Evolutionary conservation across 2,113 vertebrate species (phyloP).

Genomic region (Scomber colias): DNA sequence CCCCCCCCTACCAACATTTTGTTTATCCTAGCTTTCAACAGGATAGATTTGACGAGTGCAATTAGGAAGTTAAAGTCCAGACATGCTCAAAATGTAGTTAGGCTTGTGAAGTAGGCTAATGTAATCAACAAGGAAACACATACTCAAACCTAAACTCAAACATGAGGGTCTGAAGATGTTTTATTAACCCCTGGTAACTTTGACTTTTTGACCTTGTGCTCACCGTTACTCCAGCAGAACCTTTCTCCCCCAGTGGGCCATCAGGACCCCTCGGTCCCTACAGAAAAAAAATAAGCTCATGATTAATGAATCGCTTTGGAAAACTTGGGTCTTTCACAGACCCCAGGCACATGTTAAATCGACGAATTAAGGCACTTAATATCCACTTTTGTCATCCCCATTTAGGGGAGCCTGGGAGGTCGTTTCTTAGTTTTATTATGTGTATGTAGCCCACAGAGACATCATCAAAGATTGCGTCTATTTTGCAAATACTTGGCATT

Average conservation of each 20-base stretch:
- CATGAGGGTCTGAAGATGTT: neutral
- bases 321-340: slow-evolving; percentile 32
- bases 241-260: slow-evolving; percentile 89
- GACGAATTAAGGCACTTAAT: slow-evolving; percentile 36
- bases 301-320: slow-evolving; percentile 36
- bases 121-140: slow-evolving; percentile 1
- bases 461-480: slow-evolving; percentile 36
- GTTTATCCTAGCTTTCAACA: slow-evolving; percentile 23
- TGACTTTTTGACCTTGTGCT: slow-evolving; percentile 29
- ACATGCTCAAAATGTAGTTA: slow-evolving; percentile 12
- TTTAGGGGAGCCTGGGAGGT: slow-evolving; percentile 21
- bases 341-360: slow-evolving; percentile 13
- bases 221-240: slow-evolving; percentile 90
- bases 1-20: neutral
- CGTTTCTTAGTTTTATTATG: slow-evolving; percentile 21
- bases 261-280: slow-evolving; percentile 93
- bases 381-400: slow-evolving; percentile 28
- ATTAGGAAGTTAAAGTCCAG: slow-evolving; percentile 13
- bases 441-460: slow-evolving; percentile 12
- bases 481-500: slow-evolving; percentile 52
- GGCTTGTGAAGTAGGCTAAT: neutral
- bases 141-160: neutral
- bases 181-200: neutral
- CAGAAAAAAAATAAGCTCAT: slow-evolving; percentile 32
- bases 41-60: slow-evolving; percentile 11